Conservation (phyloP, 2,888 invertebrate genomes). For the Hirtodrosophila cameraria region DNA sequence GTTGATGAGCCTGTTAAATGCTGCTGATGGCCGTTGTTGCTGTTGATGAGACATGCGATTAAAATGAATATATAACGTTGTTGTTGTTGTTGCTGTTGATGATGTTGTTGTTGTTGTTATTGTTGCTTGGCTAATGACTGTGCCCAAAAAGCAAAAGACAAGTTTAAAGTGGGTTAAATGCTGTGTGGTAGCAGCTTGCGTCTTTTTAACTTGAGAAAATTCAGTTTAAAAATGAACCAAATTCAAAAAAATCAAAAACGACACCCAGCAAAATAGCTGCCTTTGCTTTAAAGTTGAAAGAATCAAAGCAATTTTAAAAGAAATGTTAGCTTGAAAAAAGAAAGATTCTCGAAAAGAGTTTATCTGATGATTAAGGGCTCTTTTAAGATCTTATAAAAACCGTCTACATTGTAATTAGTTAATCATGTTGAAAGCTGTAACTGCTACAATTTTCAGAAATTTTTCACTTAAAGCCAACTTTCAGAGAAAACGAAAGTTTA, state of each 20-base stretch:
- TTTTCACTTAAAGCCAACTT: too few species aligned
- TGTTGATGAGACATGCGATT: conserved; percentile 69
- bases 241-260: background rate
- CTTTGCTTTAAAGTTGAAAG: too few species aligned
- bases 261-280: conserved; percentile 10
- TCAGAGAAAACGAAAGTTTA: too few species aligned
- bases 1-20: conserved; percentile 78
- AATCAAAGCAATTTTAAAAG: too few species aligned
- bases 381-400: too few species aligned
- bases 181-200: conserved; percentile 35
- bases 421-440: too few species aligned
- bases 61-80: conserved; percentile 50
- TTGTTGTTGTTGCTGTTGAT: conserved; percentile 20
- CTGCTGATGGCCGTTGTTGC: conserved; percentile 58
- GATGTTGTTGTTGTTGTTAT: conserved; percentile 26
- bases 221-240: conserved; percentile 11
- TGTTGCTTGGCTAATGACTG: conserved; percentile 66
- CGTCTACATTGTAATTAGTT: too few species aligned
- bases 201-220: conserved; percentile 36
- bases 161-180: conserved; percentile 76
- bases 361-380: too few species aligned
- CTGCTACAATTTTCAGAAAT: too few species aligned
- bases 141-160: conserved; percentile 70
- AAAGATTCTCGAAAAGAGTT: too few species aligned
- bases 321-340: too few species aligned